Base-by-base conservation (phyloP, 2,113 vertebrate species). In the Podocnemis expansa region DNA sequence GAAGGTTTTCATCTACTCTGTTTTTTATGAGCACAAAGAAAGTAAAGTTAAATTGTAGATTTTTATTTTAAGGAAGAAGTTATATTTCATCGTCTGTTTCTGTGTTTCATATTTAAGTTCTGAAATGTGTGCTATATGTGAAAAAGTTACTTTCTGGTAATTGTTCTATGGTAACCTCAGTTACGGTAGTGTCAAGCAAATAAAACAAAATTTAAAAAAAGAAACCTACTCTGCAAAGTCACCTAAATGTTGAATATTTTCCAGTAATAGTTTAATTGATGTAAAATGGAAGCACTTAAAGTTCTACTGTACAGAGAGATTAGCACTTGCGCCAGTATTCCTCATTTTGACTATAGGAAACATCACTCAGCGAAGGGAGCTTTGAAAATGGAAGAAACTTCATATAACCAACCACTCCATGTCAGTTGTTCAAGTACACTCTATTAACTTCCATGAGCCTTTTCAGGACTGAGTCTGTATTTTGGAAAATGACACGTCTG, bases 31-130 rank as follows among this genome's bases (percentile, higher is more conserved):
- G 25, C 38, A 82, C 84, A 87, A 86, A 85, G 84, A 79, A 87
- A 83, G 70, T n/a, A 47, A 85, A 90, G 63, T 93, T 85, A 95
- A 91, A 91, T 96, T 94, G 56, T 88, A 97, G 41, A 52, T 84
- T n/a, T 25, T n/a, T 86, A 63, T 89, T 95, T 96, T 96, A 88
- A 95, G 88, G 80, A 13, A 76, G 82, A 95, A 93, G 51, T 31
- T 43, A 43, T 67, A 41, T 63, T 91, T 87, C 78, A 90, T 25
- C 52, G 51, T 43, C n/a, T 86, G 34, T 51, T 85, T 76, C 49
- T 76, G 27, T 80, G 88, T 91, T 70, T 12, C 60, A 27, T 27
- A 13, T 86, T 93, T 79, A 67, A 52, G 45, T 80, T 52, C 85
- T 86, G 70, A n/a, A 83, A 22, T 84, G n/a, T n/a, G n/a, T n/a